A percentile compares a stretch with the other conserved stretches of the same genome.
phyloP scores from a whole-genome alignment of 2,888 invertebrate genomes.

The Chaetogeoica ovagalla region DNA sequence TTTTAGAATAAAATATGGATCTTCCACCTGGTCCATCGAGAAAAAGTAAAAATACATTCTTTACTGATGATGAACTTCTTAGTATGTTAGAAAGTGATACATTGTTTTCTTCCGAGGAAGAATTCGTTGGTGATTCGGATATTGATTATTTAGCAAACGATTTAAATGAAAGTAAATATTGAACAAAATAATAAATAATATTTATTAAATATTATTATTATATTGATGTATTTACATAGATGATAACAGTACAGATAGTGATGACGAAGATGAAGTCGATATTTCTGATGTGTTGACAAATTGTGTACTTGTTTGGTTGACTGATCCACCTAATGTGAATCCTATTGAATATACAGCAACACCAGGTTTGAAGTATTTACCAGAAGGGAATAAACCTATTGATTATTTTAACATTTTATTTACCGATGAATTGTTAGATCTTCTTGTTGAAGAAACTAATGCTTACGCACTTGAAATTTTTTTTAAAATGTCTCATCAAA shows the following conservation, averaged over 20 bases:
- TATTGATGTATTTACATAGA: neutral
- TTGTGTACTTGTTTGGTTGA: neutral
- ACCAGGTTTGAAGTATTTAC: constrained; percentile 14
- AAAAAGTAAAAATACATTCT: neutral
- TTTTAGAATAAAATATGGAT: neutral
- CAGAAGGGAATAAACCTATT: constrained; percentile 10
- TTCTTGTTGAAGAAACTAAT: constrained; percentile 24
- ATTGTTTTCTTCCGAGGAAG: neutral
- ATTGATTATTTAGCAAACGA: constrained; percentile 2
- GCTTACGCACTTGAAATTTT: neutral
- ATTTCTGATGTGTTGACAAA: neutral
- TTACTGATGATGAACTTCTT: neutral
- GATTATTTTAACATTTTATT: constrained; percentile 25
- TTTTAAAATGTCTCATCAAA: neutral
- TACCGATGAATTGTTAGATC: constrained; percentile 19
- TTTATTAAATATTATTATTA: constrained; percentile 1
- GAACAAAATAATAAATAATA: neutral
- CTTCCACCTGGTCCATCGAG: neutral
- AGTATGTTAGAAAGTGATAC: constrained; percentile 3
- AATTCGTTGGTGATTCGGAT: constrained; percentile 3
- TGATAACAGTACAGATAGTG: neutral
- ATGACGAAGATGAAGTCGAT: neutral
- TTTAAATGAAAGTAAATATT: no score
- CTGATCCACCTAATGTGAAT: constrained; percentile 11
- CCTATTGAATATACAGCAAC: constrained; percentile 23